phyloP scores from a whole-genome alignment of 2,888 invertebrate genomes.

The Acronicta psi region DNA sequence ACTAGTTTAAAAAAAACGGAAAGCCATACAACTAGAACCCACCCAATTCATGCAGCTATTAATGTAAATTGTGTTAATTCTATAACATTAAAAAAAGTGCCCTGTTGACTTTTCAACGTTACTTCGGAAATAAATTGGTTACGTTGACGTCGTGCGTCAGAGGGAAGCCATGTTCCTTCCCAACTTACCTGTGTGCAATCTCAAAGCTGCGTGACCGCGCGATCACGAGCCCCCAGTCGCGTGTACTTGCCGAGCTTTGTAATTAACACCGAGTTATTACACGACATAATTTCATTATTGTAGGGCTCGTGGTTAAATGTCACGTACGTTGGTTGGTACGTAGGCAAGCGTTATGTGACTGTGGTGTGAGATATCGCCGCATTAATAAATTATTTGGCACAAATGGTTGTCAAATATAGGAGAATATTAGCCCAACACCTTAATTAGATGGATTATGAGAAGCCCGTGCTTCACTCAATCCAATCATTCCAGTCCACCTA shows the following conservation, averaged over 20 bases:
- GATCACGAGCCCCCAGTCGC: slow-evolving; percentile 45
- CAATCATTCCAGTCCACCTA: no score
- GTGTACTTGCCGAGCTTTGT: slow-evolving; percentile 14
- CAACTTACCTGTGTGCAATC: slow-evolving; percentile 30
- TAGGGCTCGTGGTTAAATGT: no score
- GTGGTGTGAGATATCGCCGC: no score
- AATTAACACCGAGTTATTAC: slow-evolving; percentile 15
- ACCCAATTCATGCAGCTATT: slow-evolving; percentile 31
- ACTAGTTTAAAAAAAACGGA: no score
- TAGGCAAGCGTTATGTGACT: background rate
- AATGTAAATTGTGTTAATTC: slow-evolving; percentile 9
- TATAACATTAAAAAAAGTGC: slow-evolving; percentile 7
- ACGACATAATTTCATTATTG: no score
- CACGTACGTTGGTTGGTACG: no score
- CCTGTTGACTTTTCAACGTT: slow-evolving; percentile 32
- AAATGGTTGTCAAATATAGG: no score
- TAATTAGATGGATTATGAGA: no score
- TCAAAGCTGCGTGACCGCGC: slow-evolving; percentile 33
- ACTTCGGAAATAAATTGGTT: slow-evolving; percentile 35
- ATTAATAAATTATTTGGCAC: no score
- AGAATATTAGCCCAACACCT: no score
- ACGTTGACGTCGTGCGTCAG: slow-evolving; percentile 58
- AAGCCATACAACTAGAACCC: background rate
- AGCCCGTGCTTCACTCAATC: no score
- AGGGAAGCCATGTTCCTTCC: slow-evolving; percentile 53